Evolutionary conservation across 2,888 invertebrate species (phyloP), one percentile per base, ranked within the genome.

Genomic region (Ametastegia equiseti): DNA sequence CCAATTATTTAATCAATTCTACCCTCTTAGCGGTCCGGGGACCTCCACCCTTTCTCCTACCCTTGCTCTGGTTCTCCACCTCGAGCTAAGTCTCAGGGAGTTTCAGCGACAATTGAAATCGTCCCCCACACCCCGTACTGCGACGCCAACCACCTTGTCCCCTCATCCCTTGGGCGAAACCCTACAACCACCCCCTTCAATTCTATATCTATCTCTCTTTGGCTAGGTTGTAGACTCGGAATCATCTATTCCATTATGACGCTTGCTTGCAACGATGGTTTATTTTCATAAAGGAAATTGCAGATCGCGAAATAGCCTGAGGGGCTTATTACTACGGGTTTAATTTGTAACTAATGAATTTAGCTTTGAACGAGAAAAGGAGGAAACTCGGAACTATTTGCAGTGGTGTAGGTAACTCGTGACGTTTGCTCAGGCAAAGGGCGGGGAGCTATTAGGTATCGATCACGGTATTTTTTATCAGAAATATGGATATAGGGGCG

Each of bases 1-100:
- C 91, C 91, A 91, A 91, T 91, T 91, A 91, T 91, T 91, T 91
- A 91, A 91, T 91, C 91, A 91, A 91, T 91, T 91, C 89, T 88
- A 89, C 88, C 89, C 91, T 90, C 91, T 90, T 89, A 89, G 90
- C 88, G 89, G 87, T 86, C 86, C 86, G 85, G 85, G 84, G 83
- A 84, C 7, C 60, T 27, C 23, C 57, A 83, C 84, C 11, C 57
- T 42, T 42, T 11, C 6, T 0, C 13, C 47, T 5, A 47, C 0
- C 2, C 50, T 9, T 7, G 19, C 7, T 19, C 19, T 19, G 19
- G 2, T 4, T 19, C 54, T 19, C 75, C 33, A 19, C 50, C 75
- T 19, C 54, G 81, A 84, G 81, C 80, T 83, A 80, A 81, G 81
- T 82, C 81, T 67, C 80, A n/a, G 80, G n/a, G n/a, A 80, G 80